Conservation (phyloP, 2,113 vertebrate species). For the Pipra filicauda region DNA sequence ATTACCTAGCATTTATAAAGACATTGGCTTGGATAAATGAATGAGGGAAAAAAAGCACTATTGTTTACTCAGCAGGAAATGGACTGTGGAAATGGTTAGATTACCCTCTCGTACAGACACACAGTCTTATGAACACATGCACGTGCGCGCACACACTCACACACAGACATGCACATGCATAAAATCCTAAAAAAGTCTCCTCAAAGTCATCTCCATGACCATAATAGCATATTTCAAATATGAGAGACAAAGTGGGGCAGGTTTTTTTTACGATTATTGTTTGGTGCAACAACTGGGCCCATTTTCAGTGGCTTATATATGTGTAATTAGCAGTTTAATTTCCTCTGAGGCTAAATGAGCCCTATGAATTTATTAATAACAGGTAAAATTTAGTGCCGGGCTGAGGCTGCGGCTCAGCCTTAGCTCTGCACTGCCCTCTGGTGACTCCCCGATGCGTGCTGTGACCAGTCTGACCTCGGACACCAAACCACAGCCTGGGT, state of each 20-base stretch:
- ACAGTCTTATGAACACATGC: not conserved
- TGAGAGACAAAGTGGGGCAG: not conserved
- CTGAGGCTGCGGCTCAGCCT: constrained; percentile 22
- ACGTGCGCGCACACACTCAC: not conserved
- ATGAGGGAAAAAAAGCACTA: constrained; percentile 2
- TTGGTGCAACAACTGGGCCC: constrained; percentile 16
- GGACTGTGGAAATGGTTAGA: constrained; percentile 47
- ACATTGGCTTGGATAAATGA: constrained; percentile 47
- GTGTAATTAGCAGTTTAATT: constrained; percentile 80
- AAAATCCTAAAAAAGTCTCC: not conserved
- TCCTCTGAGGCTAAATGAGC: constrained; percentile 77
- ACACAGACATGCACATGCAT: not conserved
- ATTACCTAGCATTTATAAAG: constrained; percentile 67
- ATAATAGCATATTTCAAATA: constrained; percentile 51
- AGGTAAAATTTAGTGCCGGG: constrained; percentile 44
- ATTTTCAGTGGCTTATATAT: constrained; percentile 64
- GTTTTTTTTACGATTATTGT: not conserved
- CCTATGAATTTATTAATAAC: constrained; percentile 75
- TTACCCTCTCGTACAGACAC: not conserved
- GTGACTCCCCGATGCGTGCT: not conserved
- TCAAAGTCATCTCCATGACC: not conserved
- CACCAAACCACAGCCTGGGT: not conserved
- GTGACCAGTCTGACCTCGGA: not conserved
- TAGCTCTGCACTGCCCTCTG: constrained; percentile 81
- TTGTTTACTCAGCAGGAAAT: constrained; percentile 64